Evolutionary conservation across 2,888 invertebrate species (phyloP), one percentile per base, ranked within the genome.

Genomic region (Folsomia candida): DNA sequence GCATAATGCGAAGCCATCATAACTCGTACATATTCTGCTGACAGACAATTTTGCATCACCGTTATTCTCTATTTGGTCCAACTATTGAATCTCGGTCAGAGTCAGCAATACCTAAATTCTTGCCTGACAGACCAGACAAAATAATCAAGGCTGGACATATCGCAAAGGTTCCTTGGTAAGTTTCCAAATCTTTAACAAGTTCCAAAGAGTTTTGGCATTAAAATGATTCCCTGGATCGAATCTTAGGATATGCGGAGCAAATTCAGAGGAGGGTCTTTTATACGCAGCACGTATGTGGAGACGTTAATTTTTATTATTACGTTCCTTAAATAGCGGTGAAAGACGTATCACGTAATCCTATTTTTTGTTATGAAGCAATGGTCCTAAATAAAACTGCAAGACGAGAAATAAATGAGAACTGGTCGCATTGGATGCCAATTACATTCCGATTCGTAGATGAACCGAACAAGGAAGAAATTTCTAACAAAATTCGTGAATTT

Each of bases 231-330:
- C n/a, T n/a, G n/a, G n/a, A n/a, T n/a, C n/a, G n/a, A n/a, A n/a
- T n/a, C n/a, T n/a, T n/a, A n/a, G n/a, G n/a, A 47, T 76, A 11
- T 64, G 69, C 27, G 77, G 77, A 0, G 77, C 63, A 4, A 77
- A 77, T 61, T 71, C 71, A 0, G 76, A 75, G 24, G 76, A 78
- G 62, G 77, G 77, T 1, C 66, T 77, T 2, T 71, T 77, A 2
- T 77, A 75, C 37, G 71, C 74, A 51, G 71, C 72, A 28, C 71
- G 76, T 74, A 72, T 51, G 69, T 47, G 18, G 47, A 47, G 18
- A 47, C 18, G 47, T 18, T 47, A 47, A 47, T 11, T 9, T 47
- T 11, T 47, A 47, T 18, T 47, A 47, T 47, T 47, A 47, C 47
- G 47, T 11, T n/a, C 47, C 47, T 47, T 47, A 47, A 47, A 47